These are phyloP conservation scores for Octopus bimaculoides DNA, from an alignment of 1,140 invertebrate species.

Conservation along the genomic window DNA sequence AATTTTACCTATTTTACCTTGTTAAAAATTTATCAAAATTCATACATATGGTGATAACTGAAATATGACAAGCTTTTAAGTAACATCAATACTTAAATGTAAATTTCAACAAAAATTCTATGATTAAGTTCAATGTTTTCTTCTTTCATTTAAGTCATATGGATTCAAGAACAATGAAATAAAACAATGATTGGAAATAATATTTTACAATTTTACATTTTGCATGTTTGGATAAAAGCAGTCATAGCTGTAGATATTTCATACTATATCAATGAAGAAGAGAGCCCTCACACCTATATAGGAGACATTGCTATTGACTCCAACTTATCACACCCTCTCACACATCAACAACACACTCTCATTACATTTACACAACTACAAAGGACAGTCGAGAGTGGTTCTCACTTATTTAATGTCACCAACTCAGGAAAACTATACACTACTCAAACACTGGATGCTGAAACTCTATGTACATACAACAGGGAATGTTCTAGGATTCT, in stretches of 20 bases:
- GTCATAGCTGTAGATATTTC: conserved; percentile 14
- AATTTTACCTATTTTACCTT: too few relatives aligned
- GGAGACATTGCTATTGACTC: conserved; percentile 40
- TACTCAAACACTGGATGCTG: not conserved
- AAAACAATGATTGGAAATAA: too few relatives aligned
- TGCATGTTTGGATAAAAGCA: too few relatives aligned
- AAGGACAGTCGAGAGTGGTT: not conserved
- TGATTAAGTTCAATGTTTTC: too few relatives aligned
- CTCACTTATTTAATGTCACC: conserved; percentile 72
- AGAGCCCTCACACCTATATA: conserved; percentile 21
- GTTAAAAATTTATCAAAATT: too few relatives aligned
- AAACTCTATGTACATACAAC: not conserved
- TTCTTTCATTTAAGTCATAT: too few relatives aligned
- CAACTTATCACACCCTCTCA: conserved; percentile 10
- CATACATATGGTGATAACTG: too few relatives aligned
- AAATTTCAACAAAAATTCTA: too few relatives aligned
- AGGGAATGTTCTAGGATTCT: not conserved
- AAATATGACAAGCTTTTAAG: too few relatives aligned
- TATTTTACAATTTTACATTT: too few relatives aligned
- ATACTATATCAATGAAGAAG: conserved; percentile 32
- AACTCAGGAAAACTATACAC: conserved; percentile 61
- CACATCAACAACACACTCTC: conserved; percentile 10
- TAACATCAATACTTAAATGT: too few relatives aligned
- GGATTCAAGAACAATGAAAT: too few relatives aligned
- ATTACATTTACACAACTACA: not conserved